Percentiles rank a stretch among this genome's conserved stretches.
Evolutionary conservation across 2,797 vertebrate species (phyloP).

Genomic region (Clarias laeviceps): DNA sequence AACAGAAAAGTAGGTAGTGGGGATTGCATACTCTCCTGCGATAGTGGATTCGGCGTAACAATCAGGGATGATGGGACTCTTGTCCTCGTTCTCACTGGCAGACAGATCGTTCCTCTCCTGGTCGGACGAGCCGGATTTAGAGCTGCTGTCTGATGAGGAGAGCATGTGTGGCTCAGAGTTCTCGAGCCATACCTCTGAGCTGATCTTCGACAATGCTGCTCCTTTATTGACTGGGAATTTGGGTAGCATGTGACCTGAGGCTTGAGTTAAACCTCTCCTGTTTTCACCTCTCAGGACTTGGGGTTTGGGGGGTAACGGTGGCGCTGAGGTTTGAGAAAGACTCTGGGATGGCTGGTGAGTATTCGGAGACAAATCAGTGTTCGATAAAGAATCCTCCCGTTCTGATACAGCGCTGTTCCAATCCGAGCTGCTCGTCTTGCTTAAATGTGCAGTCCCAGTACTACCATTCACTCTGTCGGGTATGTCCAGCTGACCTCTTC

Average conservation of each 20-base stretch:
- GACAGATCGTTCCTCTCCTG: slow-evolving; percentile 76
- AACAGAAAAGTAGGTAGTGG: slow-evolving; percentile 94
- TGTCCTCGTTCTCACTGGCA: slow-evolving; percentile 75
- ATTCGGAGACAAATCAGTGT: slow-evolving; percentile 6
- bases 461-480: slow-evolving; percentile 59
- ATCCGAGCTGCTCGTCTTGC: slow-evolving; percentile 76
- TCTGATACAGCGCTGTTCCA: slow-evolving; percentile 77
- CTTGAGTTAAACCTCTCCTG: neutral
- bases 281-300: slow-evolving; percentile 57
- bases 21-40: slow-evolving; percentile 69
- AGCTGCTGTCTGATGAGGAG: slow-evolving; percentile 72
- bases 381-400: slow-evolving; percentile 63
- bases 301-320: slow-evolving; percentile 85
- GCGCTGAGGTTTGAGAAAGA: slow-evolving; percentile 69
- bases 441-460: slow-evolving; percentile 59
- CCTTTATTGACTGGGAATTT: slow-evolving; percentile 11
- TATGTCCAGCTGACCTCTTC: slow-evolving; percentile 64
- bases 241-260: slow-evolving; percentile 34
- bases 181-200: slow-evolving; percentile 57
- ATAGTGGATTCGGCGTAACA: slow-evolving; percentile 48
- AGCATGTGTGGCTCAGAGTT: slow-evolving; percentile 37
- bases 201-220: slow-evolving; percentile 6
- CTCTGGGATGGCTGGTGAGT: slow-evolving; percentile 52
- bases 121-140: slow-evolving; percentile 75
- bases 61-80: slow-evolving; percentile 61